phyloP scores from a whole-genome alignment of 2,797 vertebrate species.

The Chiroxiphia lanceolata region DNA sequence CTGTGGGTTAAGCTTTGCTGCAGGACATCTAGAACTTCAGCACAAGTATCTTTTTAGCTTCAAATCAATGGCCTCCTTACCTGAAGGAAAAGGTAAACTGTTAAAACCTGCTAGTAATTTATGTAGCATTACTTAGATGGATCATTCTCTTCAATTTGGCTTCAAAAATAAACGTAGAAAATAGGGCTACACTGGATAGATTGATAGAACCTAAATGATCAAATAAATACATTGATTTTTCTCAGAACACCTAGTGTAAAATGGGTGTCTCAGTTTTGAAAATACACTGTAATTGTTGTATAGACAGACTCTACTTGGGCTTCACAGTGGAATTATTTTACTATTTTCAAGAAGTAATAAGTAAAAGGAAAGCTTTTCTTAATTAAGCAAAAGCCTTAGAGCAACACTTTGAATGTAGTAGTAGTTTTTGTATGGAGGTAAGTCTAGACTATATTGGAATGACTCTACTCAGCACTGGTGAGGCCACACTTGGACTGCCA shows the following conservation, averaged over 20 bases:
- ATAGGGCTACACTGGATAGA: neutral
- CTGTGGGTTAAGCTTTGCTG: neutral
- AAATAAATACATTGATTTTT: neutral
- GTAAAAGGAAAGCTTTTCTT: neutral
- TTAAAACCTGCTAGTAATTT: neutral
- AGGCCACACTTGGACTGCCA: neutral
- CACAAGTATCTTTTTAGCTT: neutral
- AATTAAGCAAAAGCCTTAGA: neutral
- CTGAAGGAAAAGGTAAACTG: neutral
- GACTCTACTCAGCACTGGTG: neutral
- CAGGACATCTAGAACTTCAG: neutral
- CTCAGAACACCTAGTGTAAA: neutral
- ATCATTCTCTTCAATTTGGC: neutral
- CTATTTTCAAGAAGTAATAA: neutral
- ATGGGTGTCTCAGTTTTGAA: neutral
- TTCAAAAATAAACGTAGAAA: neutral
- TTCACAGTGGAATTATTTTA: neutral
- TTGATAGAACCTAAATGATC: neutral
- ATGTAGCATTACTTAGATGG: neutral
- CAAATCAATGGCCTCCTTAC: neutral
- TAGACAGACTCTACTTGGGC: neutral
- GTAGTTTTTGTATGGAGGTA: neutral
- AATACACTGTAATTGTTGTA: neutral
- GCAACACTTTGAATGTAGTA: neutral
- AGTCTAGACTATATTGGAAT: neutral